Evolutionary conservation across 2,797 vertebrate species (phyloP).

Genomic region (Xiphophorus birchmanni): DNA sequence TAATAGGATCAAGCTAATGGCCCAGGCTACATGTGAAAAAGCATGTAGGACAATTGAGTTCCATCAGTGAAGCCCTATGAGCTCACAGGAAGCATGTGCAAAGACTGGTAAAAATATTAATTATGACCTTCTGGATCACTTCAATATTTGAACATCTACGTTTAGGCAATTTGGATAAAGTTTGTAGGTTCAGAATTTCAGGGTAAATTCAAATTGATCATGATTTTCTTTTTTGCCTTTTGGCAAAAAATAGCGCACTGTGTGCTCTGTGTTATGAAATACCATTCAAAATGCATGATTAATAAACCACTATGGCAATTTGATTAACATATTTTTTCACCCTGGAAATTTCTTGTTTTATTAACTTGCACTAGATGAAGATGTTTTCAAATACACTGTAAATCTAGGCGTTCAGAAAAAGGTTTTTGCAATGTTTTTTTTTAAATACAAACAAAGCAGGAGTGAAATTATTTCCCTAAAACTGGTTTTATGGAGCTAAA

Average conservation of each 20-base stretch:
- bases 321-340: neutral
- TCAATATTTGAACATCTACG: neutral
- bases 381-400: neutral
- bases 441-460: neutral
- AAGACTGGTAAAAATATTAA: conserved; percentile 22
- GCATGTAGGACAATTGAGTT: conserved; percentile 63
- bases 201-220: neutral
- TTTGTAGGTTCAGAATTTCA: neutral
- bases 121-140: conserved; percentile 12
- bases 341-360: neutral
- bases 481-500: neutral
- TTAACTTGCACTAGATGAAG: neutral
- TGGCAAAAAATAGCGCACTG: neutral
- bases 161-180: neutral
- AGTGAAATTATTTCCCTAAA: neutral
- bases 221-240: neutral
- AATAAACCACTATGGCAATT: neutral
- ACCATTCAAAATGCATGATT: neutral
- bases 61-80: conserved; percentile 48
- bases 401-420: neutral
- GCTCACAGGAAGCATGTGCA: conserved; percentile 9
- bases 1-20: conserved; percentile 70
- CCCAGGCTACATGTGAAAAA: conserved; percentile 59
- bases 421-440: neutral
- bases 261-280: neutral